Evolutionary conservation across 2,797 vertebrate genomes (phyloP).

Genomic region (Alcedo quadribrachys): DNA sequence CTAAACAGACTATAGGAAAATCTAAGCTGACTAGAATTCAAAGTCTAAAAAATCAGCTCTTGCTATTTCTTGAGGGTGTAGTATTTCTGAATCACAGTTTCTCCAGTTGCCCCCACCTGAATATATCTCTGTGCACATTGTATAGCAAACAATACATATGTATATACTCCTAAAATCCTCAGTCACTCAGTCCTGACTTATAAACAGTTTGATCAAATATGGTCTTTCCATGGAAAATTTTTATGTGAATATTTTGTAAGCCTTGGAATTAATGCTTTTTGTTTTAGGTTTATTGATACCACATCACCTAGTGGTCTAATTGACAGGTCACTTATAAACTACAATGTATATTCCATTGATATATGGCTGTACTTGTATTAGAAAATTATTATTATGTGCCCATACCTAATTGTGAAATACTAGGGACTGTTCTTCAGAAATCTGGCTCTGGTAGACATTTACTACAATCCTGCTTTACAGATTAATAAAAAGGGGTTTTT

Average conservation of each 20-base stretch:
- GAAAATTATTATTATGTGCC: slow-evolving; percentile 48
- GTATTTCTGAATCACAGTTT: background rate
- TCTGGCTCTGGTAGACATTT: slow-evolving; percentile 3
- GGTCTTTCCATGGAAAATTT: slow-evolving; percentile 10
- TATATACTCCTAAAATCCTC: background rate
- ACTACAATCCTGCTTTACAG: slow-evolving; percentile 36
- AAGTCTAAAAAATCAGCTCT: background rate
- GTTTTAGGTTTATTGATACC: slow-evolving; percentile 17
- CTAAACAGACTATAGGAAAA: background rate
- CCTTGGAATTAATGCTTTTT: background rate
- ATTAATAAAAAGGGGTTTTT: background rate
- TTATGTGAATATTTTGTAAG: slow-evolving; percentile 32
- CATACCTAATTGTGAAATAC: slow-evolving; percentile 48
- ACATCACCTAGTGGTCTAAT: slow-evolving; percentile 38
- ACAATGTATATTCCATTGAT: slow-evolving; percentile 32
- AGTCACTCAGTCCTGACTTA: background rate
- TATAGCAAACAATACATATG: background rate
- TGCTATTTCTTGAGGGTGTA: background rate
- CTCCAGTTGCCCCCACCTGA: background rate
- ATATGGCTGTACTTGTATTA: background rate
- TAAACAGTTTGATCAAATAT: background rate
- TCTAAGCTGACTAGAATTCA: background rate
- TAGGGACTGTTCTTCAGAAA: slow-evolving; percentile 31
- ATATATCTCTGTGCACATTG: background rate
- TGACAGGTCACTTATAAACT: slow-evolving; percentile 35